phyloP scores from a whole-genome alignment of 2,888 invertebrate species.

The Nyleta sp. region DNA sequence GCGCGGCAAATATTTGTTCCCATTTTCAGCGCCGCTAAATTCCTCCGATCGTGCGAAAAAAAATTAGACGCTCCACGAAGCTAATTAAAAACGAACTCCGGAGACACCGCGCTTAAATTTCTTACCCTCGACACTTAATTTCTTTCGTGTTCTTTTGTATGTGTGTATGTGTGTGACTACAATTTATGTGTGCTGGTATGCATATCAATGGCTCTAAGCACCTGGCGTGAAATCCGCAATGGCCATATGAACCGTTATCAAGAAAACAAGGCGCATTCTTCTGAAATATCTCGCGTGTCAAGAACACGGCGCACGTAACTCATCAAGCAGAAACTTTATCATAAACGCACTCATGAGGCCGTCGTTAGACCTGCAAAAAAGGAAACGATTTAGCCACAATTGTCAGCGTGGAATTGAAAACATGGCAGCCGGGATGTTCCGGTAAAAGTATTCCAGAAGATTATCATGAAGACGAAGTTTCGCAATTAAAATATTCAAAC shows the following conservation, averaged over 20 bases:
- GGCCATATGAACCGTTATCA: constrained; percentile 60
- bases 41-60: constrained; percentile 29
- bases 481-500: too few relatives aligned
- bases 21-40: constrained; percentile 17
- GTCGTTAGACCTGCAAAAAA: constrained; percentile 24
- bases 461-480: too few relatives aligned
- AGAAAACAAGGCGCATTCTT: constrained; percentile 61
- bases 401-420: too few relatives aligned
- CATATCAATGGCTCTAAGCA: constrained; percentile 62
- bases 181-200: constrained; percentile 47
- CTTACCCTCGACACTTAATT: constrained; percentile 24
- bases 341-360: constrained; percentile 28
- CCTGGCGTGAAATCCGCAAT: constrained; percentile 62
- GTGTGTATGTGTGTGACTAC: neutral
- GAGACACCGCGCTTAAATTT: constrained; percentile 29
- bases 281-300: constrained; percentile 59
- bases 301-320: constrained; percentile 50
- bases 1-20: constrained; percentile 28
- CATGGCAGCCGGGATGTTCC: too few relatives aligned
- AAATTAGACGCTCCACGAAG: neutral
- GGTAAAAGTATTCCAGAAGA: too few relatives aligned
- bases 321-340: constrained; percentile 53
- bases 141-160: neutral
- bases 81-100: constrained; percentile 49
- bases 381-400: neutral